Percentiles rank a stretch among this genome's conserved stretches.
phyloP scores from a whole-genome alignment of 2,888 invertebrate genomes.

The Willowsia nigromaculata region DNA sequence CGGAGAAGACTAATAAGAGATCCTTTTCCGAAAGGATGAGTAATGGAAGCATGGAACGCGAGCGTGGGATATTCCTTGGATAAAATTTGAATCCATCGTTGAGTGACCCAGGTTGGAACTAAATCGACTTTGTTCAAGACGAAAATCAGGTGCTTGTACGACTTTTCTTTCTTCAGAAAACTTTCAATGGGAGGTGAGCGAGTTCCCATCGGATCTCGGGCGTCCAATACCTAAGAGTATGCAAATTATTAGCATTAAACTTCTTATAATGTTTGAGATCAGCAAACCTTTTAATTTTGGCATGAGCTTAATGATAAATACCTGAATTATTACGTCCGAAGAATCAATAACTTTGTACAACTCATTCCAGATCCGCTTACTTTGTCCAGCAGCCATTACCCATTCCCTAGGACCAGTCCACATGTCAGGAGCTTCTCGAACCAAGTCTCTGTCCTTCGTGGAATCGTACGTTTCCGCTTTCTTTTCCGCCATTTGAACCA shows the following conservation, averaged over 20 bases:
- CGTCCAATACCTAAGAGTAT: conserved; percentile 90
- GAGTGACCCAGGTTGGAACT: conserved; percentile 93
- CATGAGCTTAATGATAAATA: conserved; percentile 13
- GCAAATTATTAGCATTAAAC: conserved; percentile 80
- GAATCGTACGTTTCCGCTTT: conserved; percentile 88
- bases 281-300: neutral
- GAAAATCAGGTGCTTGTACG: conserved; percentile 98
- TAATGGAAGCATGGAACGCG: conserved; percentile 99
- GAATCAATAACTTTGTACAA: conserved; percentile 99
- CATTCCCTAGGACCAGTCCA: conserved; percentile 92
- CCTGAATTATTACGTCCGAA: conserved; percentile 96
- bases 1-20: conserved; percentile 96
- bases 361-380: conserved; percentile 99
- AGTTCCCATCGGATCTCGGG: conserved; percentile 98
- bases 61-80: conserved; percentile 98
- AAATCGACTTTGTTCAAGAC: conserved; percentile 92
- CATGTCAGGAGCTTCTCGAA: conserved; percentile 88
- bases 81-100: conserved; percentile 91
- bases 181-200: conserved; percentile 95
- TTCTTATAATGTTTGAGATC: neutral
- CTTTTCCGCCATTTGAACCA: conserved; percentile 87
- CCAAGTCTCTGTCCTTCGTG: conserved; percentile 89
- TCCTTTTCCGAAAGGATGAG: conserved; percentile 99
- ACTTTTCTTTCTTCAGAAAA: conserved; percentile 95
- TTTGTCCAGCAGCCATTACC: conserved; percentile 97